Evolutionary conservation across 2,888 invertebrate genomes (phyloP), one percentile per base, ranked within the genome.

Genomic region (Aporophyla nigra): DNA sequence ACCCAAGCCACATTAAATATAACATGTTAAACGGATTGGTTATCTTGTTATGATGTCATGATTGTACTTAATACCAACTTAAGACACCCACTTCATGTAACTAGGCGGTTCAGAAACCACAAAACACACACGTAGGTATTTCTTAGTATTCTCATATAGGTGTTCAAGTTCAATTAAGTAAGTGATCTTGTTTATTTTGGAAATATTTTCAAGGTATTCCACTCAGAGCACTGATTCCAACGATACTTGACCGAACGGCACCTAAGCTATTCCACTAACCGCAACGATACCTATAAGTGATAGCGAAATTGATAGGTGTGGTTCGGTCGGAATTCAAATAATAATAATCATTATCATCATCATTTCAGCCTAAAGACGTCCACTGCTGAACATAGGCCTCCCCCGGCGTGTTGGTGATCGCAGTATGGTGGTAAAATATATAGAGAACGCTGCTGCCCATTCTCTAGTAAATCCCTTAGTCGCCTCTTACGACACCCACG

Each of bases 21-120:
- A 46, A 53, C 40, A 61, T 74, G 40, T 85, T 43, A 69, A 82
- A 69, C 59, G 58, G 46, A 85, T 82, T 71, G 46, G 71, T 59
- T 56, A 27, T 24, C 19, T 19, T 27, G 19, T 33, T 33, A 63
- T 81, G 62, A 85, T 68, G 56, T 69, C 86, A 85, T 75, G 65
- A 67, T 67, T 70, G 67, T 19, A 62, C 68, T 81, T 66, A 58
- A 49, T 61, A 58, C n/a, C 46, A n/a, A 81, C 76, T 76, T 58
- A 61, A 21, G 21, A 62, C 70, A 59, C 66, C 84, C 72, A 84
- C 79, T 69, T 19, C 24, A n/a, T 19, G 61, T 61, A 62, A 58
- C 76, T 62, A 82, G 66, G 56, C n/a, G 56, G 76, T 81, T 21
- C 56, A 56, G 27, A 67, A 33, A 82, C 82, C 76, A 54, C 58